Evolutionary conservation across 2,797 vertebrate species (phyloP).

Genomic region (Scolopax rusticola): DNA sequence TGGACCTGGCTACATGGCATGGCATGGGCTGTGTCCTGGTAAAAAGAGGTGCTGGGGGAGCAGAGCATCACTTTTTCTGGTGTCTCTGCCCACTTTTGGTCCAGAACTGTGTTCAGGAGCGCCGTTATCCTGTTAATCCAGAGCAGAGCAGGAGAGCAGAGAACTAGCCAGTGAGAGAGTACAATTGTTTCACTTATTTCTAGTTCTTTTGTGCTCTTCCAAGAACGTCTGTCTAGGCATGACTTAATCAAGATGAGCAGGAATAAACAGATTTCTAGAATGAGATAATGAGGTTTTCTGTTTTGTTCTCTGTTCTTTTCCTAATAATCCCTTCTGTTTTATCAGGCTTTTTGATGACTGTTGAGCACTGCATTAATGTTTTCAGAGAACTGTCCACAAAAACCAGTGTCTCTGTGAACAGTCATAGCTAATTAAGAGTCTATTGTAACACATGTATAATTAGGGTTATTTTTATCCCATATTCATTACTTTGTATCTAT

Average conservation of each 20-base stretch:
- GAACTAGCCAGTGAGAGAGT: not conserved
- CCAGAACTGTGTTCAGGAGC: not conserved
- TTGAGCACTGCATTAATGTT: conserved; percentile 10
- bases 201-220: not conserved
- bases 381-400: conserved; percentile 45
- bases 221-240: not conserved
- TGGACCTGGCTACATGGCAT: not conserved
- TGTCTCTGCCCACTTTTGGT: not conserved
- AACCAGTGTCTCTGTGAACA: not conserved
- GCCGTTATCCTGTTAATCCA: not conserved
- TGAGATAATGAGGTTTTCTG: conserved; percentile 40
- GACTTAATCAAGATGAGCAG: not conserved
- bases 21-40: not conserved
- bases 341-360: not conserved
- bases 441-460: not conserved
- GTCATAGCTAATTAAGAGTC: conserved; percentile 29
- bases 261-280: not conserved
- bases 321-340: conserved; percentile 4
- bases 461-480: conserved; percentile 36
- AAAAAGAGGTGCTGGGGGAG: not conserved
- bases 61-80: not conserved
- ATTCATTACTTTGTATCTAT: conserved; percentile 7
- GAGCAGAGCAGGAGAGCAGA: not conserved
- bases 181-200: not conserved
- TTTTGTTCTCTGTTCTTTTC: not conserved